These are phyloP conservation scores for Drosophila ohnishii DNA, from an alignment of 1,140 invertebrate genomes.

Conservation along the genomic window DNA sequence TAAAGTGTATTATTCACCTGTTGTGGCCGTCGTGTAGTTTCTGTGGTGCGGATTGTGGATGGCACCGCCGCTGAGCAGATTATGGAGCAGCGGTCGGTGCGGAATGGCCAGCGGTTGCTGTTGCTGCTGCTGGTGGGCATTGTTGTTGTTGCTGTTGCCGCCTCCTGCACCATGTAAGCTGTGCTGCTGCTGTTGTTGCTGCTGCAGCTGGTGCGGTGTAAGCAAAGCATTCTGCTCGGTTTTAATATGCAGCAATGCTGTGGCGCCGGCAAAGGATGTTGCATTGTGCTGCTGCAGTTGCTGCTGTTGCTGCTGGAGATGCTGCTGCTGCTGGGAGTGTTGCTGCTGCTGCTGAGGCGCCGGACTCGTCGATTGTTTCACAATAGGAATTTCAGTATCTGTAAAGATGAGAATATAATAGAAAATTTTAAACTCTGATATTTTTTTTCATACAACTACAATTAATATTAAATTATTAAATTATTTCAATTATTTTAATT, in stretches of 20 bases:
- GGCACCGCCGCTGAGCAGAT: conserved; percentile 79
- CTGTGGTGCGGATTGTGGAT: conserved; percentile 83
- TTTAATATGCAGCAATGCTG: conserved; percentile 74
- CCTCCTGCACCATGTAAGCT: conserved; percentile 46
- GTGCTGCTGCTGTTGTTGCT: conserved; percentile 71
- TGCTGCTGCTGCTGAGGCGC: conserved; percentile 71
- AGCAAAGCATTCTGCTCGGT: conserved; percentile 75
- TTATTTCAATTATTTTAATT: no score
- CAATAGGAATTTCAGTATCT: conserved; percentile 83
- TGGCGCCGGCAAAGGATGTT: conserved; percentile 57
- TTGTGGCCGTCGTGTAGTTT: conserved; percentile 82
- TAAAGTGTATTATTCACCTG: conserved; percentile 67
- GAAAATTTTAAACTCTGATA: neutral
- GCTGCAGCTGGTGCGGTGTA: conserved; percentile 70
- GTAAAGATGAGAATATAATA: conserved; percentile 23
- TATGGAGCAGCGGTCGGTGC: conserved; percentile 81
- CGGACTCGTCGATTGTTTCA: conserved; percentile 83
- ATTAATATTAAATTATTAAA: neutral
- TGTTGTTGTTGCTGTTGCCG: conserved; percentile 61
- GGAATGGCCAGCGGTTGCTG: conserved; percentile 77
- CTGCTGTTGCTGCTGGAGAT: conserved; percentile 57
- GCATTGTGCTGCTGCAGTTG: conserved; percentile 59
- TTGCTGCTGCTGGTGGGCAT: conserved; percentile 39
- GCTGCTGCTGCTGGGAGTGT: conserved; percentile 64
- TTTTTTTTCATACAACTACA: no score